Conservation (phyloP, 2,113 vertebrate species). For the Rattus norvegicus region GRCr8 NC_086020.1:124442001-124442500, state of each 20-base stretch:
- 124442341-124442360: not conserved
- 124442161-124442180: not conserved
- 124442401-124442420: not conserved
- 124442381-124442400: not conserved
- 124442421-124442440: not conserved
- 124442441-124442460: not conserved
- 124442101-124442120: not conserved
- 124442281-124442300: not conserved
- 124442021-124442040: not conserved
- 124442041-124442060: not conserved
- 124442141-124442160: not conserved
- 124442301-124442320: not conserved
- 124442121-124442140: not conserved
- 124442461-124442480: not conserved
- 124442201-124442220: not conserved
- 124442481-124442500: not conserved
- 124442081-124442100: not conserved
- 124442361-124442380: not conserved
- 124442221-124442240: not conserved
- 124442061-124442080: not conserved
- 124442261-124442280: not conserved
- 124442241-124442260: not conserved
- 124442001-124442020: not conserved
- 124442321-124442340: not conserved
- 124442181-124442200: not conserved